phyloP scores from a whole-genome alignment of 2,113 vertebrate genomes.

The Sinosuthora webbiana region DNA sequence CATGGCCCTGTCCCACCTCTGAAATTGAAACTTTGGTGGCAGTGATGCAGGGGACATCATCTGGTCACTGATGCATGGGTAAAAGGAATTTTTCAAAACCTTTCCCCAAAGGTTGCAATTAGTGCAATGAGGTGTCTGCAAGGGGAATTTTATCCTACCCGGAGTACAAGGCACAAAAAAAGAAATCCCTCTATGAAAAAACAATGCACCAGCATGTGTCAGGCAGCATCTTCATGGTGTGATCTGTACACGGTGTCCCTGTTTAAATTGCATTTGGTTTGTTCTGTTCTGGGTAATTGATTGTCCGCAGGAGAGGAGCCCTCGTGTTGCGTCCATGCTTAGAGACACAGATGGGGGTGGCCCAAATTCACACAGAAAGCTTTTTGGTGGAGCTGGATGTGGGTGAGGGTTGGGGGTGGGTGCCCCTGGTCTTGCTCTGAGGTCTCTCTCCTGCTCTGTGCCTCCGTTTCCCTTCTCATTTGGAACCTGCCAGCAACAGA shows the following conservation, averaged over 20 bases:
- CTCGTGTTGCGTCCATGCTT: rapidly evolving
- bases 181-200: background rate
- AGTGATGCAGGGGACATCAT: background rate
- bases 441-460: background rate
- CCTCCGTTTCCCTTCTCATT: background rate
- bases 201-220: background rate
- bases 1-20: background rate
- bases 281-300: background rate
- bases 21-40: background rate
- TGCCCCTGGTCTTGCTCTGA: background rate
- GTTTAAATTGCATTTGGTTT: background rate
- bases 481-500: background rate
- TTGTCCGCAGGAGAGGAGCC: background rate
- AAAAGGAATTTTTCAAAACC: conserved; percentile 12
- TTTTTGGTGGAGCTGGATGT: background rate
- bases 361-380: rapidly evolving
- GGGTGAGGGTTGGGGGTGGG: background rate
- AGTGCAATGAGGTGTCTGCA: conserved; percentile 4
- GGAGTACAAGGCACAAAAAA: background rate
- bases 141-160: conserved; percentile 6
- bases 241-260: background rate
- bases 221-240: background rate
- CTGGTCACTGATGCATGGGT: background rate
- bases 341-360: background rate
- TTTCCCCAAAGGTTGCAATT: conserved; percentile 22